phyloP scores from a whole-genome alignment of 2,888 invertebrate species.

The Embidobia sp. region DNA sequence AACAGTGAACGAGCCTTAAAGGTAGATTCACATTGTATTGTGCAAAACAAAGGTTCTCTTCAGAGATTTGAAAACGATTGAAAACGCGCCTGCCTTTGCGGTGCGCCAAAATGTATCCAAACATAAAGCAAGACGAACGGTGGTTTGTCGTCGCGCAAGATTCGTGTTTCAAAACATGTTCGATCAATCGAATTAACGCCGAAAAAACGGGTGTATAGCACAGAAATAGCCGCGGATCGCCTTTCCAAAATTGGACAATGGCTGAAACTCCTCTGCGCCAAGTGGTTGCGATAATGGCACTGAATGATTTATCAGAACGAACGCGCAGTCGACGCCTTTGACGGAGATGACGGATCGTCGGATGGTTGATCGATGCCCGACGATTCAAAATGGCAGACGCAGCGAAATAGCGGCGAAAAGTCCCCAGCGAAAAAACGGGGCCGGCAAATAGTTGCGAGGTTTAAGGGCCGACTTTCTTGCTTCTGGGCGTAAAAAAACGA shows the following conservation, averaged over 20 bases:
- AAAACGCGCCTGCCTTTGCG: no score
- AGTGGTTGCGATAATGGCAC: constrained; percentile 64
- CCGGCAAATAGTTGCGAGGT: constrained; percentile 18
- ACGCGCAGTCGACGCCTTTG: constrained; percentile 62
- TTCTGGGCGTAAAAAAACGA: no score
- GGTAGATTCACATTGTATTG: no score
- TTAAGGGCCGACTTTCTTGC: no score
- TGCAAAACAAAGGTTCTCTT: no score
- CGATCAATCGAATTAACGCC: constrained; percentile 34
- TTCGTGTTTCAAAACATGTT: no score
- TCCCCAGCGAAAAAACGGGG: constrained; percentile 11
- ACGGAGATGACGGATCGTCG: constrained; percentile 66
- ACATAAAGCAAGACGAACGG: constrained; percentile 5
- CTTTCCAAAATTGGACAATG: constrained; percentile 63
- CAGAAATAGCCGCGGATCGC: constrained; percentile 59
- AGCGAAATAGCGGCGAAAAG: constrained; percentile 38
- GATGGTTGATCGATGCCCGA: constrained; percentile 61
- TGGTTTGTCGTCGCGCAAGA: no score
- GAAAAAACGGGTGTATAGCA: constrained; percentile 52
- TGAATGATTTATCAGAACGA: constrained; percentile 65
- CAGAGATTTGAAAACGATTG: no score
- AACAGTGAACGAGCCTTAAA: no score
- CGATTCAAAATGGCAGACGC: constrained; percentile 49
- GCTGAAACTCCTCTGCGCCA: constrained; percentile 61
- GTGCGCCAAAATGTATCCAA: no score